Evolutionary conservation across 2,797 vertebrate species (phyloP).

Genomic region (Kryptopterus vitreolus): DNA sequence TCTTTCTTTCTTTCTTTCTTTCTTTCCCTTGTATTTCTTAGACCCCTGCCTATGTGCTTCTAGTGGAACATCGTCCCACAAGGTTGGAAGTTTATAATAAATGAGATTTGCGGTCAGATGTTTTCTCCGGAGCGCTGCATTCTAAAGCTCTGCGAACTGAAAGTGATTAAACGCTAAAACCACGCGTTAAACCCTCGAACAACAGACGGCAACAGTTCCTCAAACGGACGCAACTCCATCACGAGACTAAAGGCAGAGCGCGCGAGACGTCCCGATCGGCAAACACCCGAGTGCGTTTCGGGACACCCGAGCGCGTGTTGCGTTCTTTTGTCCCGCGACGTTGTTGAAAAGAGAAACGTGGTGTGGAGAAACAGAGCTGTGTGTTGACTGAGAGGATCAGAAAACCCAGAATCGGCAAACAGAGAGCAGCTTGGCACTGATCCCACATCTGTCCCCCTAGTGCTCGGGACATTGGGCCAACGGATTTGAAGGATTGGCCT

Average conservation of each 20-base stretch:
- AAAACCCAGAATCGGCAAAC: conserved; percentile 61
- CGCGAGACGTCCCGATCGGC: conserved; percentile 42
- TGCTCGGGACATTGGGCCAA: conserved; percentile 54
- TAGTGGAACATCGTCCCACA: no score
- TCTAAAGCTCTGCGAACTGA: no score
- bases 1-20: no score
- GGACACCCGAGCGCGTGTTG: no score
- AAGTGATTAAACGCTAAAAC: background rate
- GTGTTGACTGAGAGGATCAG: conserved; percentile 75
- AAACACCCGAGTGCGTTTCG: conserved; percentile 64
- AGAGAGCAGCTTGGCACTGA: conserved; percentile 68
- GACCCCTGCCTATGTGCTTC: no score
- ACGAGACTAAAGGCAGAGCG: conserved; percentile 33
- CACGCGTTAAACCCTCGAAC: conserved; percentile 16
- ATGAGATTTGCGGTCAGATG: no score
- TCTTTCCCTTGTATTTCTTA: no score
- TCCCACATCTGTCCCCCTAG: conserved; percentile 70
- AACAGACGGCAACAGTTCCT: conserved; percentile 40
- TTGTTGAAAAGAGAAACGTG: conserved; percentile 65
- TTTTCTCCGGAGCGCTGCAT: no score
- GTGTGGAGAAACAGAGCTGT: conserved; percentile 60
- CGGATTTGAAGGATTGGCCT: conserved; percentile 66
- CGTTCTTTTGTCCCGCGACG: no score
- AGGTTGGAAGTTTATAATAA: no score
- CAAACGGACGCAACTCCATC: conserved; percentile 24